Conservation (phyloP, 2,113 vertebrate genomes). For the Salvelinus fontinalis region DNA sequence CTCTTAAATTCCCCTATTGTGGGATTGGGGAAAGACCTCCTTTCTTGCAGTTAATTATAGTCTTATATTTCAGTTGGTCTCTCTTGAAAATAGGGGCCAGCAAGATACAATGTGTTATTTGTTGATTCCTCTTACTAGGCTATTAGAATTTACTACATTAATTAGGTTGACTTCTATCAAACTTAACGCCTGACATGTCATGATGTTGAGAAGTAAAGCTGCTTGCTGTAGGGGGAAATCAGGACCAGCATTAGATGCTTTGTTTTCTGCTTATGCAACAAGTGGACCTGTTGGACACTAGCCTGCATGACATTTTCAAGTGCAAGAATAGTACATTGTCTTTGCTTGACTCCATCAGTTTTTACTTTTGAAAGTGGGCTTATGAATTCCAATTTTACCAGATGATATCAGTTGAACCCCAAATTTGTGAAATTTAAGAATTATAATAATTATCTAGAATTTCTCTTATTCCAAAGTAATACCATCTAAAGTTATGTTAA, state of each 20-base stretch:
- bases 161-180: slow-evolving; percentile 61
- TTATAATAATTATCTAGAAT: not conserved
- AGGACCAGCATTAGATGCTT: slow-evolving; percentile 62
- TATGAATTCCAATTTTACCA: slow-evolving; percentile 26
- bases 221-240: slow-evolving; percentile 40
- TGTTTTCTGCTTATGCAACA: slow-evolving; percentile 64
- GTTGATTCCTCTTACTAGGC: slow-evolving; percentile 45
- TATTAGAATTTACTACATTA: slow-evolving; percentile 58
- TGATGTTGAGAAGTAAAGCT: slow-evolving; percentile 60
- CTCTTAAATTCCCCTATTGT: slow-evolving; percentile 48
- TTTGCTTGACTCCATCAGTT: slow-evolving; percentile 41
- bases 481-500: not conserved
- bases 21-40: slow-evolving; percentile 33
- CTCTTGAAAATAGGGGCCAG: slow-evolving; percentile 36
- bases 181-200: slow-evolving; percentile 59
- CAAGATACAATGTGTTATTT: slow-evolving; percentile 48
- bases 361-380: slow-evolving; percentile 35
- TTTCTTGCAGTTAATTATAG: slow-evolving; percentile 46
- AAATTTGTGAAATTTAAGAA: not conserved
- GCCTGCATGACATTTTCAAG: slow-evolving; percentile 66
- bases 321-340: slow-evolving; percentile 67
- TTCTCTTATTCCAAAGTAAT: not conserved
- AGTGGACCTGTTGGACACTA: slow-evolving; percentile 67
- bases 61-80: slow-evolving; percentile 45
- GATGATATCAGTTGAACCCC: slow-evolving; percentile 1